Evolutionary conservation across 1,140 invertebrate species (phyloP).

Genomic region (Schlechtendalia chinensis): DNA sequence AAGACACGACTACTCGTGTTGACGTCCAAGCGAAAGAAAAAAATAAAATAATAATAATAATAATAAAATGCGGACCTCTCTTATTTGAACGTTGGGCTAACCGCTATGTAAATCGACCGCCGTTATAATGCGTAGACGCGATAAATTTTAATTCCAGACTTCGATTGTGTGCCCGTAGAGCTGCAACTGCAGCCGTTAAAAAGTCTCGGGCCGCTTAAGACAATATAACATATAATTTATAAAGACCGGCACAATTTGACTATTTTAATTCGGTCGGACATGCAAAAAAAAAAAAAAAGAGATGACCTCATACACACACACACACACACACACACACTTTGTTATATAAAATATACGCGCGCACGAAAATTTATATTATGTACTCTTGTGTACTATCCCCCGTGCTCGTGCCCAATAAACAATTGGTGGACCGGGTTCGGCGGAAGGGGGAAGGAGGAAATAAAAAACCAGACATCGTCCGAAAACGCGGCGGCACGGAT

Average conservation of each 20-base stretch:
- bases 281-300: neutral
- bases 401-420: conserved; percentile 24
- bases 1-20: conserved; percentile 37
- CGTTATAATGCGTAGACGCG: neutral
- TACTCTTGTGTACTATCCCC: no score
- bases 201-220: neutral
- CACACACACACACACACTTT: no score
- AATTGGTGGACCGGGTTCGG: conserved; percentile 21
- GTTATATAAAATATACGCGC: neutral
- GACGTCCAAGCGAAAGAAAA: neutral
- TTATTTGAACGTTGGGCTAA: conserved; percentile 1
- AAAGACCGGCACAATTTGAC: conserved; percentile 26
- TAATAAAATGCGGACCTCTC: neutral
- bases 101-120: conserved; percentile 27
- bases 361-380: no score
- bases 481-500: neutral
- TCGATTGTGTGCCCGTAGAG: conserved; percentile 16
- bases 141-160: conserved; percentile 47
- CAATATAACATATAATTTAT: conserved; percentile 14
- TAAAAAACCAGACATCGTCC: neutral
- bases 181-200: neutral
- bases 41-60: neutral
- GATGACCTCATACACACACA: no score
- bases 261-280: conserved; percentile 35
- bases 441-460: neutral